Percentiles rank a stretch among this genome's conserved stretches.
Conservation (phyloP, 2,113 vertebrate genomes). For the Tricholaema leucomelas region DNA sequence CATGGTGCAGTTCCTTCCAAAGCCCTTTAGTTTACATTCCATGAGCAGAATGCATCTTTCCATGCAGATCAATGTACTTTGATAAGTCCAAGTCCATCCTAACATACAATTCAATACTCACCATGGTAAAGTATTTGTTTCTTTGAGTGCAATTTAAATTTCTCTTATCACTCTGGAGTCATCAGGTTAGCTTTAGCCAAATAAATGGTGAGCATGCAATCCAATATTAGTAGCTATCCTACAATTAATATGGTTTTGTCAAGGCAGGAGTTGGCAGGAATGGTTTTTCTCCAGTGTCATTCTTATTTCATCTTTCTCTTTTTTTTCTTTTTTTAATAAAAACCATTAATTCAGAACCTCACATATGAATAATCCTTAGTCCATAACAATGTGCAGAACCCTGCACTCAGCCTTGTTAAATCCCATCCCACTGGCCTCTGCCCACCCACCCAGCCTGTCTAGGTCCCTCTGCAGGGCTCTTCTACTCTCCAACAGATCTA, state of each 20-base stretch:
- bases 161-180: background rate
- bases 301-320: background rate
- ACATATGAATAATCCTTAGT: slow-evolving; percentile 20
- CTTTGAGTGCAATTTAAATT: background rate
- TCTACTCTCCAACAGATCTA: too few relatives aligned
- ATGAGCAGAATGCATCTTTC: background rate
- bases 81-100: background rate
- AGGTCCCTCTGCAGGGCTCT: too few relatives aligned
- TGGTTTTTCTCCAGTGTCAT: background rate
- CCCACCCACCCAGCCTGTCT: too few relatives aligned
- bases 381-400: too few relatives aligned
- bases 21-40: background rate
- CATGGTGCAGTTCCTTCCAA: background rate
- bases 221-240: background rate
- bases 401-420: too few relatives aligned
- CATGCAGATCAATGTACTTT: background rate
- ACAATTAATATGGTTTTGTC: background rate
- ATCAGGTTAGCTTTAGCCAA: background rate
- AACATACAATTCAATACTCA: background rate
- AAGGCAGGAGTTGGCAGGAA: background rate
- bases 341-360: slow-evolving; percentile 19
- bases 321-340: background rate
- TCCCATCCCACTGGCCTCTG: too few relatives aligned
- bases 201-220: background rate
- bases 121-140: background rate